Evolutionary conservation across 2,888 invertebrate genomes (phyloP), one percentile per base, ranked within the genome.

Genomic region (Cyclophora punctaria): DNA sequence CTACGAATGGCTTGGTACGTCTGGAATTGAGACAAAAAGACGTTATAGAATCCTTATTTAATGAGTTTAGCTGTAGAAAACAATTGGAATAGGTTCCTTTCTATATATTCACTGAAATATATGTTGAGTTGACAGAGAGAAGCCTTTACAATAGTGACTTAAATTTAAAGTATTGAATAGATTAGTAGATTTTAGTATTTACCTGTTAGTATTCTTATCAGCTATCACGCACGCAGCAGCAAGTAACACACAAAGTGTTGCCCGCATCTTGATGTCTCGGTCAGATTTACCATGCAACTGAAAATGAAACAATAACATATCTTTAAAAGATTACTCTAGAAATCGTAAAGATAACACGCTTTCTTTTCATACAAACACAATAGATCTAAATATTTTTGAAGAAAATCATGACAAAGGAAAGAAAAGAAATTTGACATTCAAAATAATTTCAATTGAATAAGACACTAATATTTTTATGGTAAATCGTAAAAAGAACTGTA

Each of bases 1-100:
- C 91, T 55, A 91, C 90, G 62, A 92, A 90, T 2, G 92, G 91
- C 56, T 87, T 87, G 44, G 78, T 75, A 44, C 77, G 77, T 57
- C 88, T 88, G 85, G 59, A 86, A 85, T 20, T 20, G 20, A 20
- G 20, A 20, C 20, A 20, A 20, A 20, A 20, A 20, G 20, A 20
- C 20, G 20, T 20, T 20, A 20, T 20, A 20, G 2, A 20, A 20
- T 20, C 2, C 20, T 20, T 20, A 20, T 20, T 20, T 20, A 20
- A 20, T 20, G 20, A 20, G 20, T 20, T 20, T 2, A 20, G 20
- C 20, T 20, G 20, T 20, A 20, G 2, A 20, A 20, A 20, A 20
- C 20, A 20, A 20, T 20, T 20, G 20, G 20, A 20, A 20, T 20
- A 20, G 20, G 20, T 20, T 20, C 20, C 20, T 20, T 20, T 20